Evolutionary conservation across 1,140 invertebrate species (phyloP).

Genomic region (Bombyx mandarina): DNA sequence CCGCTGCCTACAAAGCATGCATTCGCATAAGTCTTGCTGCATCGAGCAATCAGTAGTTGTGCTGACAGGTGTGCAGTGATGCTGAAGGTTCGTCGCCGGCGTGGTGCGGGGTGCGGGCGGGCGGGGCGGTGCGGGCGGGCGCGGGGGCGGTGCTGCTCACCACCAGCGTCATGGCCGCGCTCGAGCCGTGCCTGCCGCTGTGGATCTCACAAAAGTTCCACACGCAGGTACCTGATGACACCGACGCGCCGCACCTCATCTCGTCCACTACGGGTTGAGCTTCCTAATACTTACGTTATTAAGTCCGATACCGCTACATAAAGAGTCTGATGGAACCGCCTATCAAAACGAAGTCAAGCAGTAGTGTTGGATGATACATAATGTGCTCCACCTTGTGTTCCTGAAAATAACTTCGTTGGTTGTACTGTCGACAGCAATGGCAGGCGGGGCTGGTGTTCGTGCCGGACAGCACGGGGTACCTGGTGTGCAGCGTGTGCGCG

Average conservation of each 20-base stretch:
- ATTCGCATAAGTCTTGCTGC: too few relatives aligned
- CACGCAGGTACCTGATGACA: slow-evolving; percentile 45
- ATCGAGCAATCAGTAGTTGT: background rate
- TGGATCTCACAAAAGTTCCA: slow-evolving; percentile 81
- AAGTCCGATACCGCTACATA: too few relatives aligned
- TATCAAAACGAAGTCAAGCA: too few relatives aligned
- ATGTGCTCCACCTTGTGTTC: too few relatives aligned
- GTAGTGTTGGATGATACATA: too few relatives aligned
- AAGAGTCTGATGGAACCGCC: too few relatives aligned
- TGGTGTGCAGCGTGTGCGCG: slow-evolving; percentile 71
- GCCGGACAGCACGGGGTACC: slow-evolving; percentile 85
- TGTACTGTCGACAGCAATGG: slow-evolving; percentile 68
- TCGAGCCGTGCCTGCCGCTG: slow-evolving; percentile 84
- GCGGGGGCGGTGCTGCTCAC: slow-evolving; percentile 79
- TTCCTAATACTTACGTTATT: too few relatives aligned
- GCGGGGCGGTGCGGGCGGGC: slow-evolving; percentile 28
- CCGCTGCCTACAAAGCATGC: too few relatives aligned
- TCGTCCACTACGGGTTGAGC: too few relatives aligned
- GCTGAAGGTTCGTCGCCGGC: slow-evolving; percentile 3
- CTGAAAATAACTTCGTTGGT: too few relatives aligned
- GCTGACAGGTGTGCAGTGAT: background rate
- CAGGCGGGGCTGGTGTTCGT: slow-evolving; percentile 83
- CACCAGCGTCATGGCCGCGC: slow-evolving; percentile 82
- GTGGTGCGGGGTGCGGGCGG: slow-evolving; percentile 10
- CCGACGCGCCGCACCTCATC: too few relatives aligned